Evolutionary conservation across 2,797 vertebrate species (phyloP).

Genomic region (Dendrocincla fuliginosa): DNA sequence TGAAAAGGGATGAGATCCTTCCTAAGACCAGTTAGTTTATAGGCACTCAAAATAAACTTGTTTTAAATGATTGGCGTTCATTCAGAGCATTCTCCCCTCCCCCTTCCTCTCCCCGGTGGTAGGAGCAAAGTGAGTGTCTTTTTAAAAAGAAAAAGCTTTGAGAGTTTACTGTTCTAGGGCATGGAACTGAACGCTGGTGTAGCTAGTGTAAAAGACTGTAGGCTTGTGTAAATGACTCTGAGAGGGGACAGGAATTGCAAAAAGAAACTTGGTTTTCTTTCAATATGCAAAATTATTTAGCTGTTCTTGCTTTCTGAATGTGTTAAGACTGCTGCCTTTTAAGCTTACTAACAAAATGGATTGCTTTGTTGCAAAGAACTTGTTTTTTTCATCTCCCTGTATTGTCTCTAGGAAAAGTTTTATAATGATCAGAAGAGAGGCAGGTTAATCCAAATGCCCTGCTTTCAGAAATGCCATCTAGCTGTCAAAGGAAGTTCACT

Average conservation of each 20-base stretch:
- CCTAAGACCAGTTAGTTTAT: background rate
- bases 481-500: constrained; percentile 42
- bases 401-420: background rate
- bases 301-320: background rate
- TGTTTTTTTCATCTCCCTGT: background rate
- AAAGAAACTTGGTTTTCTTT: background rate
- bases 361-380: background rate
- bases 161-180: background rate
- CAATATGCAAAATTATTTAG: background rate
- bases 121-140: background rate
- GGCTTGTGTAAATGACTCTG: background rate
- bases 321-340: background rate
- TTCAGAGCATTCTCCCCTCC: background rate
- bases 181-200: constrained; percentile 29
- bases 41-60: background rate
- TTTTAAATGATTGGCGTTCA: background rate
- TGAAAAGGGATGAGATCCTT: background rate
- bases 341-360: background rate
- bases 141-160: background rate
- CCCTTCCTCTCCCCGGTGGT: background rate
- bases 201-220: background rate
- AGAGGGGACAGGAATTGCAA: background rate
- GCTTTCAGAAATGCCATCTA: constrained; percentile 21
- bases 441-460: background rate
- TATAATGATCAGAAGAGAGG: background rate